Conservation (phyloP, 2,888 invertebrate species). For the Drosophila eohydei region DNA sequence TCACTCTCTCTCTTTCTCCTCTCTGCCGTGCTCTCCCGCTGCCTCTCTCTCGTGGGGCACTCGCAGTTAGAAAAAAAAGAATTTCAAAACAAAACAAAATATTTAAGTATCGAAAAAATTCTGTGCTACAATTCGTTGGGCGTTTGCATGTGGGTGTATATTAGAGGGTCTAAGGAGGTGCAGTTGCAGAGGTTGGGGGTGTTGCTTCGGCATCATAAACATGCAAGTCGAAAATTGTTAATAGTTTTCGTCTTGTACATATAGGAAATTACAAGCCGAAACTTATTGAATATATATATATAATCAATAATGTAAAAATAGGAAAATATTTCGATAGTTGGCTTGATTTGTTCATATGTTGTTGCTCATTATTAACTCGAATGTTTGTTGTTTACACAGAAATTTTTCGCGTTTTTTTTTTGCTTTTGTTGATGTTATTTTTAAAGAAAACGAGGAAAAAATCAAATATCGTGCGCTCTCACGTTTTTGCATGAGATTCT, state of each 20-base stretch:
- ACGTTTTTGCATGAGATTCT: slow-evolving; percentile 75
- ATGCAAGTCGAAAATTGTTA: slow-evolving; percentile 61
- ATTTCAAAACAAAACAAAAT: slow-evolving; percentile 66
- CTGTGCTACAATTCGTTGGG: slow-evolving; percentile 56
- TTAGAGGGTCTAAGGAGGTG: slow-evolving; percentile 30
- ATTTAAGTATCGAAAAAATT: slow-evolving; percentile 59
- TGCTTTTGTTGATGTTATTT: slow-evolving; percentile 4
- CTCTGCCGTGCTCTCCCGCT: slow-evolving; percentile 4
- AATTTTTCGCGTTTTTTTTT: background rate
- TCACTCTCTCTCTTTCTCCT: background rate
- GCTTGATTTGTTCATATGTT: background rate
- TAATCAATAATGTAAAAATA: slow-evolving; percentile 34
- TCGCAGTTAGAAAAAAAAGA: slow-evolving; percentile 72
- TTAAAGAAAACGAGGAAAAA: slow-evolving; percentile 19
- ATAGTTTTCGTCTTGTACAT: slow-evolving; percentile 57
- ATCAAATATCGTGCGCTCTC: slow-evolving; percentile 62
- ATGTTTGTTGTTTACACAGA: slow-evolving; percentile 67
- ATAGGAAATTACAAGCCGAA: slow-evolving; percentile 7
- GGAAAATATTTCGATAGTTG: slow-evolving; percentile 2
- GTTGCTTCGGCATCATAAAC: slow-evolving; percentile 40
- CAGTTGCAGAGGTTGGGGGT: slow-evolving; percentile 22
- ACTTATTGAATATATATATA: slow-evolving; percentile 18
- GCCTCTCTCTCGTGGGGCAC: slow-evolving; percentile 21
- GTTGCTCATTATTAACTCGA: slow-evolving; percentile 20
- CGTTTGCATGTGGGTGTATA: slow-evolving; percentile 42